Evolutionary conservation across 2,888 invertebrate genomes (phyloP), one percentile per base, ranked within the genome.

Genomic region (Acleris emargana): DNA sequence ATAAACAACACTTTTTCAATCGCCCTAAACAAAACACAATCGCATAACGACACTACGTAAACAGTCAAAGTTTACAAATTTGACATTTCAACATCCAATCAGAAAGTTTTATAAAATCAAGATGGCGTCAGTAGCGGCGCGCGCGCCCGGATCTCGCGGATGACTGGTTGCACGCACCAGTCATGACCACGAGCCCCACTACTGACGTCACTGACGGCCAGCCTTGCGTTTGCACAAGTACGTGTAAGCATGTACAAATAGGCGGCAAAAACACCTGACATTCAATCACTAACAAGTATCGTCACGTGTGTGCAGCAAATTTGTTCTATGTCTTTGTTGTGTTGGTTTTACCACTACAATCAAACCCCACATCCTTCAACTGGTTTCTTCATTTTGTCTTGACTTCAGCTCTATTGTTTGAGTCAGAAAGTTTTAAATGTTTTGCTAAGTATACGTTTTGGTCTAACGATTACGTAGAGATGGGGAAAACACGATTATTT

Each of bases 91-190:
- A 63, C 57, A 51, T 43, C 17, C 51, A 64, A 62, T 62, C 57
- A 58, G 71, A 73, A 69, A 72, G 64, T 72, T 73, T 67, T 18
- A 58, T 64, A 71, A 67, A 67, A 64, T 64, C 77, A 80, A 84
- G 71, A 82, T 83, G 78, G 82, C 81, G 76, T 70, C 71, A 61
- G 58, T 28, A 69, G 70, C 75, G 69, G 75, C 83, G 80, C 78
- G 71, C 73, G 76, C 82, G 83, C 83, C 83, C 84, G 84, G 82
- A 83, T 79, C 84, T 84, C 77, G 79, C 82, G 83, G 81, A 83
- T 82, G 84, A 89, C 88, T 88, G 87, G 79, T 80, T 83, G 72
- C 80, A 77, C 80, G 81, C 86, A 80, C 77, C 64, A 76, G 74
- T 78, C 82, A 81, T 80, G 78, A 82, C 82, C 43, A 58, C 38